Conservation (phyloP, 1,140 invertebrate genomes). For the Sogatella furcifera region DNA sequence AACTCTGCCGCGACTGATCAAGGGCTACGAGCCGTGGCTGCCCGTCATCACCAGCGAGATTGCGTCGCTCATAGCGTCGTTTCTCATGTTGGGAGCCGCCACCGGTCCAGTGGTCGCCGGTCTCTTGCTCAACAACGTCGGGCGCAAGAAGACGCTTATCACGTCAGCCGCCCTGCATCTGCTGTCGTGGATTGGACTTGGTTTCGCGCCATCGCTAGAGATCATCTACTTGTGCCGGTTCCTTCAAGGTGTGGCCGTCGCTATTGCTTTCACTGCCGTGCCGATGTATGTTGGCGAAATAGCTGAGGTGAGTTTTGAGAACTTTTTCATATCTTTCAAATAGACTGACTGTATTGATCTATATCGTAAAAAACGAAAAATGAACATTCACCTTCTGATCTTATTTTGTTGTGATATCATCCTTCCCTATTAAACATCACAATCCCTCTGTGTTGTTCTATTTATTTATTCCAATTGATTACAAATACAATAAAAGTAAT, state of each 20-base stretch:
- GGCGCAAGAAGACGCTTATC: neutral
- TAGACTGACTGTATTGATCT: too few relatives aligned
- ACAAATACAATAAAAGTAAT: too few relatives aligned
- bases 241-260: slow-evolving; percentile 40
- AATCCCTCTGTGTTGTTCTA: too few relatives aligned
- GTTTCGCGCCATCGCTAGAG: neutral
- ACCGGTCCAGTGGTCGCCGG: neutral
- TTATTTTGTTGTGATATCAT: too few relatives aligned
- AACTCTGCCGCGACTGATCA: neutral
- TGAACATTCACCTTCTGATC: too few relatives aligned
- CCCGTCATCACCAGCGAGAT: neutral
- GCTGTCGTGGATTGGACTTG: neutral
- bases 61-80: neutral
- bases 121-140: neutral
- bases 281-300: slow-evolving; percentile 25
- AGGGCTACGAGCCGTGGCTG: neutral
- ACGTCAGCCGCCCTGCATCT: neutral
- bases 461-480: too few relatives aligned
- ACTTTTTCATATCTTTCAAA: neutral
- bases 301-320: slow-evolving; percentile 24
- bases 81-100: neutral
- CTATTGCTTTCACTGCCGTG: slow-evolving; percentile 20
- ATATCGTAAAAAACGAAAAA: too few relatives aligned
- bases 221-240: slow-evolving; percentile 19
- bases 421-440: too few relatives aligned